Evolutionary conservation across 2,113 vertebrate species (phyloP), one percentile per base, ranked within the genome.

Genomic region (Coturnix japonica): DNA sequence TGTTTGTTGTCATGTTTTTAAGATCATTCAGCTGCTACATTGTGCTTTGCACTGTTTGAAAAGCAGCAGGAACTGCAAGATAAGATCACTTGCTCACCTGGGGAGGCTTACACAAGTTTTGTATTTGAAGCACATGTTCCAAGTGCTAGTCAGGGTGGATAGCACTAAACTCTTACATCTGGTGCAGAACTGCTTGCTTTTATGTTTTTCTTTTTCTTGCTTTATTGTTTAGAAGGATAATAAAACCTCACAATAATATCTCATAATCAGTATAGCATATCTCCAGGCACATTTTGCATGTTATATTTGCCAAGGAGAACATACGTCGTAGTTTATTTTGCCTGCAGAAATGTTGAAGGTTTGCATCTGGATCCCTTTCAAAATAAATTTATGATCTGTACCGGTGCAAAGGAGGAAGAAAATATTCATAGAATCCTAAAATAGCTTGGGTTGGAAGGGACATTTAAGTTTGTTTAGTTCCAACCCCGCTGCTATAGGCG

Each of bases 211-310:
- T 89, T 95, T 96, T 91, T 83, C 85, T 90, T 94, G 91, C 89
- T 95, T 96, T 96, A 95, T 96, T 96, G 94, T 93, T 97, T 97
- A 91, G 96, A 96, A 96, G 89, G 92, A 96, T 97, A 95, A 97
- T 98, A 98, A 97, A 96, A 97, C 88, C 87, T 95, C 95, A 93
- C 89, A 95, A 95, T 97, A 95, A 94, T 97, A 96, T 95, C 97
- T 96, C 93, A 71, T 96, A 96, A 97, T 97, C 96, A 93, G 85
- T 93, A 97, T 60, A 95, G 91, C 89, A 83, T 97, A 94, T 97
- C 96, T 97, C 95, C 96, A 96, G 95, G 96, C 97, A 85, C 87
- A 91, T 94, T 92, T 85, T 84, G 93, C 86, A 46, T 85, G 56
- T 79, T 85, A 91, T 19, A 61, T 92, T 87, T 60, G 51, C 92